These are phyloP conservation scores for Staurois parvus DNA, from an alignment of 2,797 vertebrate genomes.

Conservation along the genomic window DNA sequence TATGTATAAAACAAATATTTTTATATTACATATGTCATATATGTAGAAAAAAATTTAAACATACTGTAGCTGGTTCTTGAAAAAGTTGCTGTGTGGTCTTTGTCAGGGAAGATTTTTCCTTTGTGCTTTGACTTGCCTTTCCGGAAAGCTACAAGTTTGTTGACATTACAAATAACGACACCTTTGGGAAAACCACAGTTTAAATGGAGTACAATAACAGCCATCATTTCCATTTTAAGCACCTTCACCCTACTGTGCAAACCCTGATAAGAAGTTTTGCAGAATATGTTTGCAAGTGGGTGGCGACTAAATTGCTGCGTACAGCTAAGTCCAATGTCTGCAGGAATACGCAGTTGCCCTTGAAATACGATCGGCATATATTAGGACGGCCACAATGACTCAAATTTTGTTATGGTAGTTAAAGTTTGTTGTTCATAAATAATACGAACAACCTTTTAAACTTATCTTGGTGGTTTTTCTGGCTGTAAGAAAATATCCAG, in stretches of 20 bases:
- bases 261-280: conserved; percentile 33
- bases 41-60: background rate
- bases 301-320: conserved; percentile 25
- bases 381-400: conserved; percentile 18
- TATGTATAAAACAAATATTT: background rate
- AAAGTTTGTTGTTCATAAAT: conserved; percentile 34
- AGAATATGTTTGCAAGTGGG: conserved; percentile 32
- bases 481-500: conserved; percentile 41
- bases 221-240: conserved; percentile 29
- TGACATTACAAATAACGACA: conserved; percentile 41
- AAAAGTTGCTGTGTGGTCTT: conserved; percentile 28
- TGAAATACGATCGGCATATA: conserved; percentile 52
- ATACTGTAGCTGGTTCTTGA: background rate
- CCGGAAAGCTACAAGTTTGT: conserved; percentile 13
- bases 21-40: background rate
- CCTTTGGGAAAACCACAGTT: conserved; percentile 40
- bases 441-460: conserved; percentile 26
- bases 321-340: conserved; percentile 8
- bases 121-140: conserved; percentile 29
- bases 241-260: conserved; percentile 2
- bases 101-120: background rate
- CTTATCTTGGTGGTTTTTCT: conserved; percentile 34
- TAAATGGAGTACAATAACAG: conserved; percentile 33
- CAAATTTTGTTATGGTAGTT: conserved; percentile 20
- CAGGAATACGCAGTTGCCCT: conserved; percentile 37